Evolutionary conservation across 2,797 vertebrate genomes (phyloP), one percentile per base, ranked within the genome.

Genomic region (Tragopan temminckii): DNA sequence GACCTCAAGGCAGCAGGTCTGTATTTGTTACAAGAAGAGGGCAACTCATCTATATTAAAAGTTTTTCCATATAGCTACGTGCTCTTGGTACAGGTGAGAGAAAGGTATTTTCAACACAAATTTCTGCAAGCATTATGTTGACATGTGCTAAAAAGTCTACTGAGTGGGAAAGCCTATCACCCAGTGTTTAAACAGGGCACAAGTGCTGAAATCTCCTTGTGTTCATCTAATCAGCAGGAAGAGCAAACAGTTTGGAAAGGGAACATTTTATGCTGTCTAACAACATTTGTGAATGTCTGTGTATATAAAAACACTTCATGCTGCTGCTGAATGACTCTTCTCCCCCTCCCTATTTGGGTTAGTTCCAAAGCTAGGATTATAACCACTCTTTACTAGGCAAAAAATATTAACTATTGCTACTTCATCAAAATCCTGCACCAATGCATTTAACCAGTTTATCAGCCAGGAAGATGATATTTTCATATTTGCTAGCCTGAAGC

Each of bases 401-500:
- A 84, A 89, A 94, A 78, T 64, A 55, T 58, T 93, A 94, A 91
- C 93, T 94, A 94, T 92, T 95, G 76, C 89, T 91, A 70, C 91
- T 95, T 96, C 95, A 97, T 96, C 84, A 87, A 90, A 96, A 95
- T 74, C 90, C 80, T 93, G 83, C n/a, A 88, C 89, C 63, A 55
- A 75, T 94, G 87, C 71, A 80, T 94, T 94, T 95, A 94, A 87
- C 94, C 80, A 95, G 84, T 66, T 96, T 90, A 92, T 95, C 89
- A 90, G 92, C 89, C 95, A 75, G 81, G 94, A 97, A 96, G 93
- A 94, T 71, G 63, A 29, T 91, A 94, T 92, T 97, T 97, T 97
- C 95, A 96, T 92, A 94, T 97, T 97, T 97, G 93, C 91, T 97
- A 97, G 97, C 98, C 98, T 85, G 93, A 66, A 97, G 97, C 96